phyloP scores from a whole-genome alignment of 2,888 invertebrate genomes.

The Acleris emargana region DNA sequence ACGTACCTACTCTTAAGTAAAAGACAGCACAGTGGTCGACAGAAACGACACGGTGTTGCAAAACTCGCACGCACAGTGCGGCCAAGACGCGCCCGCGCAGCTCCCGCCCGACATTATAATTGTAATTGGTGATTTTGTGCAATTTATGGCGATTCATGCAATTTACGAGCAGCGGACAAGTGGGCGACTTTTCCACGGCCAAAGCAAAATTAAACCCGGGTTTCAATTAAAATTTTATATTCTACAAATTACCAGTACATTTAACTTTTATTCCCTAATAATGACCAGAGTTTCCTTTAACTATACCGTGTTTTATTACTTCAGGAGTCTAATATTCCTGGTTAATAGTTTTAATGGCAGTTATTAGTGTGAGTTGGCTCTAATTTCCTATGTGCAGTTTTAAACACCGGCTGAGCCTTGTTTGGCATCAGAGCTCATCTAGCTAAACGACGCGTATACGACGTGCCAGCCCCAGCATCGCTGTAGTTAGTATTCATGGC shows the following conservation, averaged over 20 bases:
- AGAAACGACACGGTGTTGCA: not conserved
- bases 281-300: constrained; percentile 25
- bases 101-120: constrained; percentile 70
- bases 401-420: constrained; percentile 5
- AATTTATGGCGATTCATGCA: constrained; percentile 79
- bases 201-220: constrained; percentile 64
- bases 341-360: constrained; percentile 28
- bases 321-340: not conserved
- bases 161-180: constrained; percentile 81
- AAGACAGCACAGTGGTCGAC: constrained; percentile 46
- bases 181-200: constrained; percentile 66
- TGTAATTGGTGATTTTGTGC: constrained; percentile 80
- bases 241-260: constrained; percentile 75
- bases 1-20: too few relatives aligned
- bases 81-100: constrained; percentile 37
- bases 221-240: constrained; percentile 79
- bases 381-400: constrained; percentile 6
- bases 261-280: constrained; percentile 47
- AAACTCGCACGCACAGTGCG: not conserved
- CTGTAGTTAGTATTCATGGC: constrained; percentile 31
- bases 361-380: constrained; percentile 17
- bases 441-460: constrained; percentile 22
- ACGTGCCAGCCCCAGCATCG: not conserved
- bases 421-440: constrained; percentile 21
- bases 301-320: constrained; percentile 5